Percentiles rank a stretch among this genome's conserved stretches.
phyloP scores from a whole-genome alignment of 2,888 invertebrate species.

The Scaptodrosophila latifasciaeformis region DNA sequence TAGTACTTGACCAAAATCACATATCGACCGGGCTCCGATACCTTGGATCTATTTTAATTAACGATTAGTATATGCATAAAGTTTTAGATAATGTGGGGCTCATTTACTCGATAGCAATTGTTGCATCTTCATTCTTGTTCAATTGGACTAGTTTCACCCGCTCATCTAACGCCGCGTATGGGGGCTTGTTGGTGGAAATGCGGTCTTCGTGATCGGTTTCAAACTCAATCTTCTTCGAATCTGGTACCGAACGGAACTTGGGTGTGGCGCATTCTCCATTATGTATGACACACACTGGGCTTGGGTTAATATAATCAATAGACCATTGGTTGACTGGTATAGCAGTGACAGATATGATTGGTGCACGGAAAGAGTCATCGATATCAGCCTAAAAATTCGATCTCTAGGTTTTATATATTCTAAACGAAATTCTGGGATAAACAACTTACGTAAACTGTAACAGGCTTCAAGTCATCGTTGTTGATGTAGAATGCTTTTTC shows the following conservation, averaged over 20 bases:
- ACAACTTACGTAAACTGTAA: conserved; percentile 66
- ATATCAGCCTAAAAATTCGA: conserved; percentile 53
- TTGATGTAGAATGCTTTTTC: conserved; percentile 84
- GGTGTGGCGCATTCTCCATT: conserved; percentile 85
- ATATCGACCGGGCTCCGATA: conserved; percentile 86
- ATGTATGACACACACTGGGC: conserved; percentile 88
- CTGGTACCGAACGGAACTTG: conserved; percentile 84
- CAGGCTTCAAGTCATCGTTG: conserved; percentile 77
- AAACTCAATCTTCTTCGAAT: conserved; percentile 82
- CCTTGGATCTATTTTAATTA: conserved; percentile 79
- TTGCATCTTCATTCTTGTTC: conserved; percentile 77
- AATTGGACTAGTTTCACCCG: conserved; percentile 84
- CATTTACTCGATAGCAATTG: conserved; percentile 80
- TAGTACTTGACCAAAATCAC: conserved; percentile 94
- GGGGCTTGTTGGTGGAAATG: conserved; percentile 78
- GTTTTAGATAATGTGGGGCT: conserved; percentile 18
- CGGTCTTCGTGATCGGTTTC: conserved; percentile 77
- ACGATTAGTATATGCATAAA: too few relatives aligned
- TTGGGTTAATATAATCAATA: conserved; percentile 89
- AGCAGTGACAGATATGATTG: conserved; percentile 88
- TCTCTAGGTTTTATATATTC: too few relatives aligned
- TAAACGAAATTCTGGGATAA: too few relatives aligned
- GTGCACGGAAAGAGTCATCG: conserved; percentile 79
- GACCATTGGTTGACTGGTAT: conserved; percentile 92
- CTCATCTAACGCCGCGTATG: conserved; percentile 78